These are phyloP conservation scores for Nothura maculosa DNA, from an alignment of 2,797 vertebrate species.

Conservation along the genomic window DNA sequence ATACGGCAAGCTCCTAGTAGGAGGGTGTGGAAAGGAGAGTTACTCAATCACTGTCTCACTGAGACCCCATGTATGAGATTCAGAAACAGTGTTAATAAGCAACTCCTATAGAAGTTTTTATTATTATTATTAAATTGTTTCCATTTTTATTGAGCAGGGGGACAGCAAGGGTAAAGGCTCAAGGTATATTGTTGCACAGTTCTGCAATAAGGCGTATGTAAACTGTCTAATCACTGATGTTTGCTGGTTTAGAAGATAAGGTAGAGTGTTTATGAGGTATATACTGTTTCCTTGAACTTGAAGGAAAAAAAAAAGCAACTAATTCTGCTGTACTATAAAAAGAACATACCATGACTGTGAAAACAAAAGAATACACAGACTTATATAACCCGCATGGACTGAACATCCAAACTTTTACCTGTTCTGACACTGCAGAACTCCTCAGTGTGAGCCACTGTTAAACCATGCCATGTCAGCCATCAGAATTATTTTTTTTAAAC, in stretches of 20 bases:
- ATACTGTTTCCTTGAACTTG: not conserved
- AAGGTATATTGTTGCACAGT: rapidly evolving
- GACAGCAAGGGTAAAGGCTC: not conserved
- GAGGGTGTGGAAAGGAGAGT: constrained; percentile 11
- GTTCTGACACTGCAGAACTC: not conserved
- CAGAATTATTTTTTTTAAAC: not conserved
- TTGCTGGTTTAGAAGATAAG: not conserved
- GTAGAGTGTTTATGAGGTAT: not conserved
- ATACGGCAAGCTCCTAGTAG: constrained; percentile 5
- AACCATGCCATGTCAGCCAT: not conserved
- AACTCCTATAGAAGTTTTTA: not conserved
- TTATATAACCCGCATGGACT: not conserved
- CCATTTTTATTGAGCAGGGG: not conserved
- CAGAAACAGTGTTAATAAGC: not conserved
- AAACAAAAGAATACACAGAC: not conserved
- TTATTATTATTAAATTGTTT: not conserved
- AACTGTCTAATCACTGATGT: not conserved
- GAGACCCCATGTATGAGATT: not conserved
- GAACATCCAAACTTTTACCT: not conserved
- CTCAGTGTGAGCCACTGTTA: not conserved
- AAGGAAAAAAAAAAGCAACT: not conserved
- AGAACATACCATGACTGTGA: not conserved
- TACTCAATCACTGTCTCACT: not conserved
- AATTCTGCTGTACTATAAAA: not conserved
- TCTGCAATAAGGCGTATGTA: not conserved